phyloP scores from a whole-genome alignment of 2,888 invertebrate species.

The Trissolcus brochymenae region DNA sequence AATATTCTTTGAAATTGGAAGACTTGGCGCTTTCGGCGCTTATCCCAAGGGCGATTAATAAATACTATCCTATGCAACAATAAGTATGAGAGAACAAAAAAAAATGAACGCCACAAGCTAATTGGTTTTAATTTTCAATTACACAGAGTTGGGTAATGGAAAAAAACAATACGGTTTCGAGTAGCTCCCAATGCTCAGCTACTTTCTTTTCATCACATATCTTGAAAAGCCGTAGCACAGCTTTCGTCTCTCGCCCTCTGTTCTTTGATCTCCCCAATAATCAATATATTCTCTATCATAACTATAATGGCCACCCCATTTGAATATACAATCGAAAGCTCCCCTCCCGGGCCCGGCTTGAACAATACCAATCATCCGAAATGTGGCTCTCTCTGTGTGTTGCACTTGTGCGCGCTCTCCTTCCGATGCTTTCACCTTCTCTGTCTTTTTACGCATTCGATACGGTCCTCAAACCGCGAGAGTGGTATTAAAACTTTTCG shows the following conservation, averaged over 20 bases:
- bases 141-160: slow-evolving; percentile 19
- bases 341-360: slow-evolving; percentile 64
- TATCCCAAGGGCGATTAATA: slow-evolving; percentile 34
- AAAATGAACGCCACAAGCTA: slow-evolving; percentile 13
- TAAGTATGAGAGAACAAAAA: slow-evolving; percentile 17
- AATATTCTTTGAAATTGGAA: slow-evolving; percentile 53
- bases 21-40: slow-evolving; percentile 34
- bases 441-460: slow-evolving; percentile 60
- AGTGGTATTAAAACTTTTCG: slow-evolving; percentile 74
- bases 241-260: slow-evolving; percentile 67
- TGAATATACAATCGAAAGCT: slow-evolving; percentile 71
- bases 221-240: slow-evolving; percentile 55
- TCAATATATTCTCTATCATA: slow-evolving; percentile 76
- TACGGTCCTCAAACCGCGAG: slow-evolving; percentile 66
- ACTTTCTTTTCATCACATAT: slow-evolving; percentile 48
- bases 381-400: slow-evolving; percentile 67
- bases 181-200: slow-evolving; percentile 22
- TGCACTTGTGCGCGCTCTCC: slow-evolving; percentile 44
- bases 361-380: slow-evolving; percentile 75
- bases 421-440: slow-evolving; percentile 36
- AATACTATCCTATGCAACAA: slow-evolving; percentile 37
- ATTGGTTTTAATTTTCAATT: slow-evolving; percentile 38
- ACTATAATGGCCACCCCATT: slow-evolving; percentile 76
- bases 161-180: slow-evolving; percentile 31
- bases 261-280: slow-evolving; percentile 76